Evolutionary conservation across 1,140 invertebrate species (phyloP).

Genomic region (Onthophagus taurus): DNA sequence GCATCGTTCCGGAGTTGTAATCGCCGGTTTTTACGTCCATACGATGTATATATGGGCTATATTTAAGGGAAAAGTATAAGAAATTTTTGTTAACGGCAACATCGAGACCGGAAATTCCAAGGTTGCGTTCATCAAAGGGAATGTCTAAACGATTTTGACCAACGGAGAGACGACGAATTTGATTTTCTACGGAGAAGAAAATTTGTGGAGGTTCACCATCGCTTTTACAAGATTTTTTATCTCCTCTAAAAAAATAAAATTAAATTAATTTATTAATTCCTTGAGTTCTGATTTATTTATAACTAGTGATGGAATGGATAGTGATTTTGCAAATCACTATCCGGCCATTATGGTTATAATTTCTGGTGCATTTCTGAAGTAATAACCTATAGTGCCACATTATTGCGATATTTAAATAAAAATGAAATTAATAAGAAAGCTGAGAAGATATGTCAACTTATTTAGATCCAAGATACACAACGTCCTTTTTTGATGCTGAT

Average conservation of each 20-base stretch:
- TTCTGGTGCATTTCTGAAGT: too few species aligned
- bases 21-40: slow-evolving; percentile 21
- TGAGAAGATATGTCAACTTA: too few species aligned
- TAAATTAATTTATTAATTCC: too few species aligned
- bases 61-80: slow-evolving; percentile 38
- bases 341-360: too few species aligned
- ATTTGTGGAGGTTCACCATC: slow-evolving; percentile 40
- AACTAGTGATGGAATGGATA: too few species aligned
- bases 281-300: too few species aligned
- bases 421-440: too few species aligned
- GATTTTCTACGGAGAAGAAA: slow-evolving; percentile 41
- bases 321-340: too few species aligned
- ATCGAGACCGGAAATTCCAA: slow-evolving; percentile 43
- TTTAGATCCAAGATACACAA: too few species aligned
- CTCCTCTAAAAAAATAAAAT: slow-evolving; percentile 37
- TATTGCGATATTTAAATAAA: too few species aligned
- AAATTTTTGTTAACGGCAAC: slow-evolving; percentile 33
- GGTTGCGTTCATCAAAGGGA: slow-evolving; percentile 36
- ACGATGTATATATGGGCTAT: slow-evolving; percentile 31
- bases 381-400: too few species aligned
- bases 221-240: slow-evolving; percentile 65
- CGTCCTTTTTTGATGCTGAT: too few species aligned
- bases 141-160: slow-evolving; percentile 32
- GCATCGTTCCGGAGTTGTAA: slow-evolving; percentile 21
- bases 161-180: slow-evolving; percentile 42